Evolutionary conservation across 2,888 invertebrate genomes (phyloP), one percentile per base, ranked within the genome.

Genomic region (Drosophila kuntzei): DNA sequence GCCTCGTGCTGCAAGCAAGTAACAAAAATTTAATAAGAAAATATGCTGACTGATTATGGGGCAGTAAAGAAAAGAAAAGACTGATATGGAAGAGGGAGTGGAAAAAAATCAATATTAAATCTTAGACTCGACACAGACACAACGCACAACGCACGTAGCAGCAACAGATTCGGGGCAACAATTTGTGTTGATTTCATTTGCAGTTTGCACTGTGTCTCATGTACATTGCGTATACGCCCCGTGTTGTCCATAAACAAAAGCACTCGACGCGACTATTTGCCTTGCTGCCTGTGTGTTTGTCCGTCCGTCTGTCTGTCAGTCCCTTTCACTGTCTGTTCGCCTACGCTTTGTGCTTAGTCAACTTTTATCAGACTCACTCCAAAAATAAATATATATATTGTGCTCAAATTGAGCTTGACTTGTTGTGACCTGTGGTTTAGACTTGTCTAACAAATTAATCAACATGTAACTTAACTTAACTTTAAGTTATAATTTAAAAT

Each of bases 1-100:
- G 63, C 98, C 98, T 79, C 97, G 95, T 76, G 97, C 96, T 96
- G 92, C 50, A 78, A 76, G 9, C n/a, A 16, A 44, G 27, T 22
- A 36, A 14, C 36, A 41, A 66, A 66, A 82, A 74, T 75, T 79
- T 75, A 82, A 83, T 80, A 87, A 79, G 73, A 76, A 80, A 69
- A 69, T 74, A 75, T 73, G 78, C 74, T 62, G 51, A 61, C 54
- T 74, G 80, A 80, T 85, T 85, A 74, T 61, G 58, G 44, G 11
- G 34, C 34, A 34, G n/a, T 34, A 11, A 12, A 51, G 39, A 34
- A 51, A 34, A 34, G 46, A 37, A 16, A 22, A 14, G n/a, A 9
- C 34, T 39, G 22, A 39, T 20, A 20, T 32, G 4, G 37, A 22
- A 22, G 18, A 49, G 6, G 32, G 8, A 41, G 20, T 3, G 18